phyloP scores from a whole-genome alignment of 2,797 vertebrate genomes.

The Thamnophis elegans region DNA sequence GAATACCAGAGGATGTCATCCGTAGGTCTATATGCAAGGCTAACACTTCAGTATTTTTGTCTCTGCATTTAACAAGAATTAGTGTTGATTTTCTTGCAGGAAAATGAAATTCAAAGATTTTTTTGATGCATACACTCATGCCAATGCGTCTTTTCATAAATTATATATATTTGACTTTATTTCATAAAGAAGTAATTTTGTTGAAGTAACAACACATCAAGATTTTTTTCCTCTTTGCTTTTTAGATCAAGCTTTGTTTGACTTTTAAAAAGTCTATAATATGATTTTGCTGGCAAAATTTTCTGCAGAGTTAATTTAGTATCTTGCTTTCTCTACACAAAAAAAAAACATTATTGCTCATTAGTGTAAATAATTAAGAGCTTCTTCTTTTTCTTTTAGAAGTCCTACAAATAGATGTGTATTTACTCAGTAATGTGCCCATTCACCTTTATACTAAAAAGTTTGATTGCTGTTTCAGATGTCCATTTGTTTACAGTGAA shows the following conservation, averaged over 20 bases:
- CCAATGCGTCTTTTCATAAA: background rate
- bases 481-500: slow-evolving; percentile 28
- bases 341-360: slow-evolving; percentile 38
- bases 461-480: background rate
- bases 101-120: background rate
- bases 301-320: background rate
- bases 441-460: background rate
- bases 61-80: background rate
- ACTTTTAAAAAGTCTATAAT: slow-evolving; percentile 14
- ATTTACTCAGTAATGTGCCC: background rate
- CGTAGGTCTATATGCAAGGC: background rate
- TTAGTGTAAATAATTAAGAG: slow-evolving; percentile 58
- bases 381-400: slow-evolving; percentile 40
- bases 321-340: background rate
- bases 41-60: background rate
- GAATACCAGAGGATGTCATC: background rate
- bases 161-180: background rate
- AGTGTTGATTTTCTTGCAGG: background rate
- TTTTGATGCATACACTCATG: background rate
- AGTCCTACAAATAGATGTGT: slow-evolving; percentile 25
- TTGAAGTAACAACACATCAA: background rate
- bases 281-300: slow-evolving; percentile 15
- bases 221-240: background rate
- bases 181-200: background rate
- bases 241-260: background rate